A percentile compares a stretch with the other conserved stretches of the same genome.
These are phyloP conservation scores for Pleuronectes platessa DNA, from an alignment of 2,113 vertebrate species.

Conservation along the genomic window DNA sequence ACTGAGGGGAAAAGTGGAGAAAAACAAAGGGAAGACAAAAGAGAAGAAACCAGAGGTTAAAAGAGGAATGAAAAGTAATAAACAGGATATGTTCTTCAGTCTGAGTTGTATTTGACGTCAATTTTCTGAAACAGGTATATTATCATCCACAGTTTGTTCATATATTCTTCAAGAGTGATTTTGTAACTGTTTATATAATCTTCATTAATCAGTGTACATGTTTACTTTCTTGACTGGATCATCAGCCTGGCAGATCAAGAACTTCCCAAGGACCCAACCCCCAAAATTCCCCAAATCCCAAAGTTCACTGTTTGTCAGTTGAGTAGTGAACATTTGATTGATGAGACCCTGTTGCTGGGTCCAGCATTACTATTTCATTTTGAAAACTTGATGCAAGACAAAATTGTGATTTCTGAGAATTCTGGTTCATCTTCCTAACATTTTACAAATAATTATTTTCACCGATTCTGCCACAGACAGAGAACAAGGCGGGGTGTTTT, in stretches of 20 bases:
- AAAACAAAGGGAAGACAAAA: constrained; percentile 67
- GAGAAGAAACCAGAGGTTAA: constrained; percentile 63
- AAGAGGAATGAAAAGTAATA: constrained; percentile 58
- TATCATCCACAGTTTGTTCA: background rate
- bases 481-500: constrained; percentile 27
- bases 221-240: too few relatives aligned
- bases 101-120: background rate
- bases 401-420: too few relatives aligned
- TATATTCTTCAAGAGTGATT: background rate
- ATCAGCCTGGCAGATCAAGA: background rate
- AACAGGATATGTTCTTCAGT: constrained; percentile 7
- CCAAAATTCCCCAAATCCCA: background rate
- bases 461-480: constrained; percentile 18
- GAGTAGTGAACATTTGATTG: background rate
- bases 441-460: too few relatives aligned
- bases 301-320: background rate
- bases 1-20: constrained; percentile 70
- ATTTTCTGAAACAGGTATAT: background rate
- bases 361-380: too few relatives aligned
- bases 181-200: too few relatives aligned
- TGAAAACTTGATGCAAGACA: too few relatives aligned
- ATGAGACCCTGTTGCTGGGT: too few relatives aligned
- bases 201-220: too few relatives aligned
- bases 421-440: too few relatives aligned
- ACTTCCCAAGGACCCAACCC: background rate